Evolutionary conservation across 2,797 vertebrate genomes (phyloP), one percentile per base, ranked within the genome.

Genomic region (Poecilia wingei): DNA sequence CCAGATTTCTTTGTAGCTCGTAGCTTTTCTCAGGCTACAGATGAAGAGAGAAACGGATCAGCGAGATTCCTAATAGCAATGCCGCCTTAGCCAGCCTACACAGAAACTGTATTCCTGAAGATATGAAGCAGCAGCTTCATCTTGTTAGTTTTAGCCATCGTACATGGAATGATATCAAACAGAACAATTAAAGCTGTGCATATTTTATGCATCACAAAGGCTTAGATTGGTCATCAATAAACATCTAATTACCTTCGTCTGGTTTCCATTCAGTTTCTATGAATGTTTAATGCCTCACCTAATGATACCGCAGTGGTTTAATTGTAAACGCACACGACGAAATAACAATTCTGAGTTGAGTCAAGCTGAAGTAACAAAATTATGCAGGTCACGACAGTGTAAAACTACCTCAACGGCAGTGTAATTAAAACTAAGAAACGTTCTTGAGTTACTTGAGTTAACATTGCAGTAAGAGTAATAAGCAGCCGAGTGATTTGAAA

Each of bases 241-340:
- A 91, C 81, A 86, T 78, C 70, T 91, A 93, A 93, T 92, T 92
- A 90, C 85, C 70, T 78, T 82, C 5, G 66, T 84, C 80, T 91
- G 86, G 80, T 89, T 88, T 91, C 88, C 85, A 92, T 91, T 88
- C 83, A 71, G 64, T 86, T 89, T 86, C 84, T 57, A 93, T 95
- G 89, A 92, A 94, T 95, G 93, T 94, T 94, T 94, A 91, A 94
- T 92, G 82, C 53, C 0, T 41, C 79, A 39, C 79, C 80, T 89
- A 90, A 93, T 93, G 80, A 93, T 83, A 90, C 85, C 71, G 81
- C 68, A 75, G 69, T 68, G 68, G 82, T 80, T 86, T 83, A 77
- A 89, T 92, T 91, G 82, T 79, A 86, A 76, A 78, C 51, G 75
- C 57, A 71, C 25, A 49, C 69, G 39, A 55, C 69, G 47, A 77